Evolutionary conservation across 2,888 invertebrate genomes (phyloP), one percentile per base, ranked within the genome.

Genomic region (Tetheella fluctuosa): DNA sequence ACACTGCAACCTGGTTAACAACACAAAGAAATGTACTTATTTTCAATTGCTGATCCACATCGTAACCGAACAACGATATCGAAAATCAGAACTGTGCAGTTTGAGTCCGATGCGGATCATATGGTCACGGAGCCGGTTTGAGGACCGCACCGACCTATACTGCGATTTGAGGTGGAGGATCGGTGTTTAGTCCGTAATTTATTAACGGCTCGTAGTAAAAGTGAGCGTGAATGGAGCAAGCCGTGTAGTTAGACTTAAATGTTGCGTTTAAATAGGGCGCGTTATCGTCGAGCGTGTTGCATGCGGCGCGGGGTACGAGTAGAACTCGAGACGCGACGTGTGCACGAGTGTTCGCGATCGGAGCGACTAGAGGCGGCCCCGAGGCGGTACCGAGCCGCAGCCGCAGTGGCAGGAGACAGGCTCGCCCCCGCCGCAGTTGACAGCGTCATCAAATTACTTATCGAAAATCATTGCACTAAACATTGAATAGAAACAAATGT

Each of bases 61-160:
- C 84, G 83, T 85, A 81, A 84, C 80, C 80, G 76, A 70, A 74
- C 76, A 70, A 79, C 73, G 80, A 81, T 83, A 81, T 79, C 81
- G 79, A 78, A 81, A 86, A 81, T 79, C 77, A 80, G 80, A 70
- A 72, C 79, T 77, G 76, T 81, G 76, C 80, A 77, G 76, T 76
- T 74, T 76, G 79, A 73, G 69, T 68, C 69, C 79, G 73, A 71
- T 69, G 68, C 78, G 71, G 84, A 88, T 90, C 90, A 90, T 90
- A 89, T 90, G 90, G 84, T 85, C 82, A 77, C 81, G 67, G 65
- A 86, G 83, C 90, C 87, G 88, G 89, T 89, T 87, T 81, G 64
- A 67, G 65, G 68, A 73, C 65, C 67, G 66, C 70, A 70, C 67
- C 67, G 64, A 68, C 68, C 64, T 66, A 73, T 74, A 68, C 69